Percentiles rank a stretch among this genome's conserved stretches.
Evolutionary conservation across 2,797 vertebrate species (phyloP).

Genomic region (Cyprinodon diabolis): DNA sequence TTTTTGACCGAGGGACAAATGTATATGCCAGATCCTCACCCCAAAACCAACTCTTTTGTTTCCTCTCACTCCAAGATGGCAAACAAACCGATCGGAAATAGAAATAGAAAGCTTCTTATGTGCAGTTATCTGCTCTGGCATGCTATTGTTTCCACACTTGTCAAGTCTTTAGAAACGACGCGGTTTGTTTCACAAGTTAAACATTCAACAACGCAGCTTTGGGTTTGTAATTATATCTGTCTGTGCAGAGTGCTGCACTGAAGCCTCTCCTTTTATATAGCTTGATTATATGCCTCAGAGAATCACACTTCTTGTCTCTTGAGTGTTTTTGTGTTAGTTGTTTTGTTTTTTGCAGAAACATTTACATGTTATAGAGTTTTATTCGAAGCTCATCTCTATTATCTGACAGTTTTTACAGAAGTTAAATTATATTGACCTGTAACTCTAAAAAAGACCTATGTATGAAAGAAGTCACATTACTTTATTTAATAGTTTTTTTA

Average conservation of each 20-base stretch:
- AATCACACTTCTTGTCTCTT: slow-evolving; percentile 63
- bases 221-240: slow-evolving; percentile 87
- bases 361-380: slow-evolving; percentile 31
- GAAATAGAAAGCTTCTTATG: slow-evolving; percentile 66
- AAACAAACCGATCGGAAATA: slow-evolving; percentile 56
- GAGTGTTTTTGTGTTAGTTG: slow-evolving; percentile 59
- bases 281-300: slow-evolving; percentile 88
- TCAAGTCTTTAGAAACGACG: slow-evolving; percentile 74
- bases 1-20: slow-evolving; percentile 32
- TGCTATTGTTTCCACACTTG: slow-evolving; percentile 73
- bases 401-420: slow-evolving; percentile 29
- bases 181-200: slow-evolving; percentile 79
- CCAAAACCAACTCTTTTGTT: slow-evolving; percentile 69
- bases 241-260: slow-evolving; percentile 80
- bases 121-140: slow-evolving; percentile 70
- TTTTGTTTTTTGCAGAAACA: slow-evolving; percentile 38
- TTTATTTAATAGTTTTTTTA: background rate
- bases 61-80: slow-evolving; percentile 55
- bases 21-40: slow-evolving; percentile 41
- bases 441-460: slow-evolving; percentile 16
- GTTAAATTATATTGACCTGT: slow-evolving; percentile 1
- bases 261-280: slow-evolving; percentile 84
- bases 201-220: slow-evolving; percentile 83
- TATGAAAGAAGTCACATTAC: background rate
- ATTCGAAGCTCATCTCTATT: slow-evolving; percentile 17